Evolutionary conservation across 2,888 invertebrate species (phyloP).

Genomic region (Cynaeus angustus): DNA sequence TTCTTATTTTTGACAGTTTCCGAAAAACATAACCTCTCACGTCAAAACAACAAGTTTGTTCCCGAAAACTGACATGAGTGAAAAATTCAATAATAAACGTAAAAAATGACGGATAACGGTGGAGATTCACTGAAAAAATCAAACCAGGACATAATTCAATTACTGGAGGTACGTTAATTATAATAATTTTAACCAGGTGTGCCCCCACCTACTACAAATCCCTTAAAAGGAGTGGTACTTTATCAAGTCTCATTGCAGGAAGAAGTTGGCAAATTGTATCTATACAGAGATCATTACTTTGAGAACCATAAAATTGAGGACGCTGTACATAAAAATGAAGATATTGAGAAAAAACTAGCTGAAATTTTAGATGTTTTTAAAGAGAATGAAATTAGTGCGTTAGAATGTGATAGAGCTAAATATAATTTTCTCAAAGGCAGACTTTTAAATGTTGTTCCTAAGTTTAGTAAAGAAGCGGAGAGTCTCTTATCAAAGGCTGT

Average conservation of each 20-base stretch:
- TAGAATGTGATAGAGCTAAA: conserved; percentile 57
- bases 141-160: not conserved
- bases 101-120: conserved; percentile 25
- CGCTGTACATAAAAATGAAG: conserved; percentile 78
- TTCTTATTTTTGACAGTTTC: not conserved
- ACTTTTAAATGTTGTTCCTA: conserved; percentile 81
- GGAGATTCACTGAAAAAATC: conserved; percentile 11
- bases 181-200: conserved; percentile 57
- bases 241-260: conserved; percentile 73
- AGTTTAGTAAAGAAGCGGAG: conserved; percentile 81
- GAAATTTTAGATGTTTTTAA: conserved; percentile 78
- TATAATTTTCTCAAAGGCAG: conserved; percentile 84
- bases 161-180: conserved; percentile 19
- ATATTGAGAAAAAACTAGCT: conserved; percentile 78
- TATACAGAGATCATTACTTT: conserved; percentile 86
- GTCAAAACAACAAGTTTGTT: conserved; percentile 12
- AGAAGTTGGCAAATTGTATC: conserved; percentile 78
- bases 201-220: conserved; percentile 50
- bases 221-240: conserved; percentile 49
- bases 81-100: not conserved
- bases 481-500: conserved; percentile 87
- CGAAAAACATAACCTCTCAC: conserved; percentile 31
- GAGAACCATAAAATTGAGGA: conserved; percentile 81
- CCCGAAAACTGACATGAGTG: not conserved
- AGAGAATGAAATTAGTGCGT: conserved; percentile 76